Conservation (phyloP, 2,888 invertebrate species). For the Nudaria mundana region DNA sequence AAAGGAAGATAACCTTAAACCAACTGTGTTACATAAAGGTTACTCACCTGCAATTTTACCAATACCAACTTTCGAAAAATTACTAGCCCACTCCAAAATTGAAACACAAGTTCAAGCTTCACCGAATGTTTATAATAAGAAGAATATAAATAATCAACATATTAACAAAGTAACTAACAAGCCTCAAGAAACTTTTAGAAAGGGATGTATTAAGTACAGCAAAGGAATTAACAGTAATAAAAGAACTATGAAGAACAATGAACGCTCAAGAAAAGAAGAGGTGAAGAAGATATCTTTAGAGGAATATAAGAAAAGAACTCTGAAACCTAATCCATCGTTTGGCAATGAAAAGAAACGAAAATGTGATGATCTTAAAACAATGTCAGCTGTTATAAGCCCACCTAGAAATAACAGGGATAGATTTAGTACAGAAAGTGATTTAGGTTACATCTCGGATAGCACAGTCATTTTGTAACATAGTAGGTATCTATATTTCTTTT, state of each 20-base stretch:
- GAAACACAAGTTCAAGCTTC: slow-evolving; percentile 1
- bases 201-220: background rate
- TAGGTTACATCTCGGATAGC: slow-evolving; percentile 45
- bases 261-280: slow-evolving; percentile 7
- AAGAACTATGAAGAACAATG: background rate
- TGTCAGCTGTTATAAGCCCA: too few relatives aligned
- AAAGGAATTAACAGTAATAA: background rate
- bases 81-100: slow-evolving; percentile 12
- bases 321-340: too few relatives aligned
- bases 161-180: background rate
- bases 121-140: background rate
- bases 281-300: slow-evolving; percentile 48
- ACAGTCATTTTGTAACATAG: slow-evolving; percentile 33
- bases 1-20: background rate
- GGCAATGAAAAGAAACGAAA: too few relatives aligned
- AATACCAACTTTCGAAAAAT: slow-evolving; percentile 47
- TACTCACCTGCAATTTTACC: slow-evolving; percentile 61
- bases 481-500: too few relatives aligned
- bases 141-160: background rate
- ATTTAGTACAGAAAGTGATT: slow-evolving; percentile 33
- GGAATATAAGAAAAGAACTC: slow-evolving; percentile 47
- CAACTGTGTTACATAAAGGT: slow-evolving; percentile 13
- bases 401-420: slow-evolving; percentile 8
- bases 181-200: slow-evolving; percentile 10
- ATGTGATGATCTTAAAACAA: too few relatives aligned